These are phyloP conservation scores for Sanderia malayensis DNA, from an alignment of 30 jellyfish, hydroid and myxozoan genomes.

Conservation along the genomic window DNA sequence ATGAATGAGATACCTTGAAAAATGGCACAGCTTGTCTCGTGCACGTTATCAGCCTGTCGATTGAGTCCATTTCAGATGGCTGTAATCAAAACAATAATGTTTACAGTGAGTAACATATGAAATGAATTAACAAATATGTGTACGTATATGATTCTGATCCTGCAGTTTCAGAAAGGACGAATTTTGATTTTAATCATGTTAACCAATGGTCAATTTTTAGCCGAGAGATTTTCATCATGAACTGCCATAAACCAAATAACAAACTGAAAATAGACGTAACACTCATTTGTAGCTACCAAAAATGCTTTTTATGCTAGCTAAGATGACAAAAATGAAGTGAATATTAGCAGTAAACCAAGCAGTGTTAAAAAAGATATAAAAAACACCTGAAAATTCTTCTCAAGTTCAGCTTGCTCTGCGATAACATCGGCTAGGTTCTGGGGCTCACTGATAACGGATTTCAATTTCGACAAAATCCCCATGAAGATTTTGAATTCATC, in stretches of 20 bases:
- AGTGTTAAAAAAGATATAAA: neutral
- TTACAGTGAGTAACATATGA: too few species aligned
- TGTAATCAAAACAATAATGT: too few species aligned
- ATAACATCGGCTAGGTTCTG: slow-evolving; percentile 95
- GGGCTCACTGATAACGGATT: slow-evolving; percentile 86
- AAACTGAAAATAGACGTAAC: too few species aligned
- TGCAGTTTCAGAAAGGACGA: slow-evolving; percentile 69
- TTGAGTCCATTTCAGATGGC: slow-evolving; percentile 86
- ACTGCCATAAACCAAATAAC: slow-evolving; percentile 51
- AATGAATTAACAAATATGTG: too few species aligned
- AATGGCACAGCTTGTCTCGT: slow-evolving; percentile 95
- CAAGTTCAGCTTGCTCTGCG: slow-evolving; percentile 97
- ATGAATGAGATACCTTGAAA: slow-evolving; percentile 69
- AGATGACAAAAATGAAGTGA: too few species aligned
- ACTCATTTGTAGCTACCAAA: too few species aligned
- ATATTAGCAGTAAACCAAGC: too few species aligned
- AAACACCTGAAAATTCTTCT: slow-evolving; percentile 69
- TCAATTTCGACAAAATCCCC: slow-evolving; percentile 76
- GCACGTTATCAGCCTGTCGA: slow-evolving; percentile 95
- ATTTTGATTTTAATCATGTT: slow-evolving; percentile 16
- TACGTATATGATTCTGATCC: too few species aligned
- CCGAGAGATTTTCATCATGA: slow-evolving; percentile 82
- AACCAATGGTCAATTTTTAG: slow-evolving; percentile 42
- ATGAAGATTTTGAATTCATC: slow-evolving; percentile 91
- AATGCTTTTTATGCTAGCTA: too few species aligned